Evolutionary conservation across 2,888 invertebrate genomes (phyloP).

Genomic region (Melanophora roralis): DNA sequence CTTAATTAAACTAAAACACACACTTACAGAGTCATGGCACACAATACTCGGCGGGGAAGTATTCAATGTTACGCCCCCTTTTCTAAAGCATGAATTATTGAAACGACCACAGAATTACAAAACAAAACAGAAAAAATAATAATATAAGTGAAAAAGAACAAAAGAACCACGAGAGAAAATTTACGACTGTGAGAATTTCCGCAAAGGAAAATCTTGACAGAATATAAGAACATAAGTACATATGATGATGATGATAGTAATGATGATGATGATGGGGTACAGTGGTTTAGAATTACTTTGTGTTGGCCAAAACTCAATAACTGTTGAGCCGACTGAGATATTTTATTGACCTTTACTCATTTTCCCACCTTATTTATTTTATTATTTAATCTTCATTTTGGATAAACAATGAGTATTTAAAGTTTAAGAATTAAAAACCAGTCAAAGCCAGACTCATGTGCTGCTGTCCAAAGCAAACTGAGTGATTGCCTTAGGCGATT

Average conservation of each 20-base stretch:
- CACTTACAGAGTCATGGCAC: constrained; percentile 1
- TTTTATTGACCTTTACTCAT: no score
- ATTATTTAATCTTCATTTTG: no score
- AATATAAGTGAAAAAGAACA: constrained; percentile 9
- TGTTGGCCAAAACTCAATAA: no score
- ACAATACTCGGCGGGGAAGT: constrained; percentile 1
- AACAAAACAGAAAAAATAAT: constrained; percentile 7
- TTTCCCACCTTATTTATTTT: no score
- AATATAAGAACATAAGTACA: constrained; percentile 3
- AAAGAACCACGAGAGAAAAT: constrained; percentile 50
- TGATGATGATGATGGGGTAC: not conserved
- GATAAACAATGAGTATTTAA: no score
- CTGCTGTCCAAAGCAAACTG: no score
- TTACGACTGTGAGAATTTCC: constrained; percentile 55
- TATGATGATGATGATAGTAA: not conserved
- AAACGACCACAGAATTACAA: constrained; percentile 54
- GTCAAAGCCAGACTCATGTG: no score
- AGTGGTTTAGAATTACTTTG: no score
- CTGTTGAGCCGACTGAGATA: no score
- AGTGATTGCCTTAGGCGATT: no score
- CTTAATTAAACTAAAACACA: constrained; percentile 42
- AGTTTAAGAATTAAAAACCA: no score
- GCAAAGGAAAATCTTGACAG: constrained; percentile 39
- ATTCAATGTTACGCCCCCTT: constrained; percentile 43
- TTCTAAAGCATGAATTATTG: constrained; percentile 54